These are phyloP conservation scores for Euschistus heros DNA, from an alignment of 1,140 invertebrate species.

Conservation along the genomic window DNA sequence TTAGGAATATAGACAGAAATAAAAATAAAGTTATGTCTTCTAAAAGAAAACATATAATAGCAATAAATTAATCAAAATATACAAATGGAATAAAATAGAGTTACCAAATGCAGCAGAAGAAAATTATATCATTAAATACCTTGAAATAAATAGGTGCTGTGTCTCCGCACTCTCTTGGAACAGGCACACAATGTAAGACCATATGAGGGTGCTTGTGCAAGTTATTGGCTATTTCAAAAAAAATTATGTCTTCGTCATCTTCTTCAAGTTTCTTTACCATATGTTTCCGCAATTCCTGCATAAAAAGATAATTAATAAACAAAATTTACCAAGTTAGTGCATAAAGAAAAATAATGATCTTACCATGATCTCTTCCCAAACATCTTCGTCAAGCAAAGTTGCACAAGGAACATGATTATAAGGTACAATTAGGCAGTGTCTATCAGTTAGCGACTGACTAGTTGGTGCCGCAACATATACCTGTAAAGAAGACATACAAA, in stretches of 20 bases:
- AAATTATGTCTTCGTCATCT: conserved; percentile 68
- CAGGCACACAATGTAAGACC: conserved; percentile 76
- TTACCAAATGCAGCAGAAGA: not conserved
- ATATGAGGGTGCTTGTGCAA: conserved; percentile 72
- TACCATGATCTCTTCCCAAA: conserved; percentile 79
- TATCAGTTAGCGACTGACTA: conserved; percentile 64
- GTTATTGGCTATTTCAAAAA: conserved; percentile 77
- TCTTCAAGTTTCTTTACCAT: conserved; percentile 66
- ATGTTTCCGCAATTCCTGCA: conserved; percentile 56
- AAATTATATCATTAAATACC: conserved; percentile 35
- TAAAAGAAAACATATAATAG: too few species aligned
- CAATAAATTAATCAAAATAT: too few species aligned
- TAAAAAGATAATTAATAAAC: conserved; percentile 28
- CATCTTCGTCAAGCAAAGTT: conserved; percentile 82
- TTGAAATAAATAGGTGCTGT: conserved; percentile 93
- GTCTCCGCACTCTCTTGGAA: conserved; percentile 69
- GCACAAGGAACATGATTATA: conserved; percentile 65
- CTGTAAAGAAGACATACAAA: conserved; percentile 25
- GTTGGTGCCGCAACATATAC: conserved; percentile 67
- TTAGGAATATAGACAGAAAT: too few species aligned
- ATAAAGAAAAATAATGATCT: conserved; percentile 24
- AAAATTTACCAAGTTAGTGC: conserved; percentile 3
- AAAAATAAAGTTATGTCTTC: too few species aligned
- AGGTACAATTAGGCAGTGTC: conserved; percentile 83
- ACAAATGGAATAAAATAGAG: not conserved